Evolutionary conservation across 2,113 vertebrate species (phyloP), one percentile per base, ranked within the genome.

Genomic region (Sander lucioperca): DNA sequence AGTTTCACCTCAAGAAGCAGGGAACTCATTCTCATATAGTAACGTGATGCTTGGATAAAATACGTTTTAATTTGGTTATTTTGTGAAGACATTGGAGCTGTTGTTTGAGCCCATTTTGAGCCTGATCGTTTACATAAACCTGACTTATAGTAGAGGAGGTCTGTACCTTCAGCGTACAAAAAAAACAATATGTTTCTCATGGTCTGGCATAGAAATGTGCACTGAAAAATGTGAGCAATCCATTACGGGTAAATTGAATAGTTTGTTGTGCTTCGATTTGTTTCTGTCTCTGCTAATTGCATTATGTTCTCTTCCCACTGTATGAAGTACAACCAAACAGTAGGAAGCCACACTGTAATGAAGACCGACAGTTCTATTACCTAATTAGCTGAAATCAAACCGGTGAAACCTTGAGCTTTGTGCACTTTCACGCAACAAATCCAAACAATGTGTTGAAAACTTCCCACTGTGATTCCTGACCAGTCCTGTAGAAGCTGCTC

Each of bases 241-340:
- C 62, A 9, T 61, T 53, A 36, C 6, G 10, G 3, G 15, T 9
- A 27, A 10, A 70, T 43, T 19, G 12, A 10, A 18, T 19, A 75
- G 23, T 43, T 72, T 71, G 13, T 21, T 68, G 47, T 68, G 66
- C 27, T 71, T 71, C 3, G 6, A 21, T 84, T 63, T 71, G 23
- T 54, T 71, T 68, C 85, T 77, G 45, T 78, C 43, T 80, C 43
- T 33, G 3, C 11, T 72, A 68, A 83, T 68, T 72, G 45, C 18
- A 33, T 66, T 25, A 36, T 30, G 30, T 27, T 82, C 6, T 43
- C 48, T 33, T 56, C 45, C 25, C 43, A 15, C 50, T 70, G 54
- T 21, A 10, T 48, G 51, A 59, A 57, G 36, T 6, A 21, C 19
- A 12, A 6, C 18, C 30, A 54, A 16, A 63, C 23, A n/a, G 51